Percentiles rank a stretch among this genome's conserved stretches.
phyloP scores from a whole-genome alignment of 1,140 invertebrate species.

The Pseudomyrmex concolor region DNA sequence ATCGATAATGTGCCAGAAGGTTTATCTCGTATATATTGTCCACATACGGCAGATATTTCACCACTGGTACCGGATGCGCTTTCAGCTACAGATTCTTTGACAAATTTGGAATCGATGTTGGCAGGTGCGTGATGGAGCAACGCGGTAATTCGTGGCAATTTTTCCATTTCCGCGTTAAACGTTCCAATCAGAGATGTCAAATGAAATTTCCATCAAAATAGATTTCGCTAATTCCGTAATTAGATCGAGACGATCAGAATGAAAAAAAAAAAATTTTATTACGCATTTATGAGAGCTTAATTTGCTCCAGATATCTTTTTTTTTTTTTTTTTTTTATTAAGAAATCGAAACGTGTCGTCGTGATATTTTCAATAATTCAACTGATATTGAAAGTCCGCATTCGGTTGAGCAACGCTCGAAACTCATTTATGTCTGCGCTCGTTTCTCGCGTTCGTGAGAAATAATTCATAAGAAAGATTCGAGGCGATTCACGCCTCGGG shows the following conservation, averaged over 20 bases:
- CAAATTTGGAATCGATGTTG: constrained; percentile 48
- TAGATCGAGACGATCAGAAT: not conserved
- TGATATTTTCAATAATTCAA: no score
- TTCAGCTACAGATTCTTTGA: constrained; percentile 58
- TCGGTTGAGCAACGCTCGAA: no score
- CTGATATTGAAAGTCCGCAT: no score
- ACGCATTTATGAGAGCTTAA: not conserved
- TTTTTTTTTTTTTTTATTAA: no score
- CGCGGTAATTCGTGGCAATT: constrained; percentile 23
- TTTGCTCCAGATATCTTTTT: not conserved
- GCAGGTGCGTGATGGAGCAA: constrained; percentile 22
- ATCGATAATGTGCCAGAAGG: constrained; percentile 58
- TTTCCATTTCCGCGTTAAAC: constrained; percentile 18
- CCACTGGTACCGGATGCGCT: constrained; percentile 34
- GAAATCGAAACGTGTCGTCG: no score
- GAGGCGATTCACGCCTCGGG: no score
- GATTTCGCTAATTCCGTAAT: not conserved
- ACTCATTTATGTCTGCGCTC: no score
- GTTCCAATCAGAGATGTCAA: not conserved
- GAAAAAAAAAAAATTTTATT: not conserved
- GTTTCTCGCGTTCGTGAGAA: no score
- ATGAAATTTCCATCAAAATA: not conserved
- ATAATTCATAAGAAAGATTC: not conserved
- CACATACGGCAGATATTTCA: constrained; percentile 20
- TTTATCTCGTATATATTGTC: constrained; percentile 36